These are phyloP conservation scores for Pituophis catenifer DNA, from an alignment of 2,113 vertebrate genomes.

Conservation along the genomic window DNA sequence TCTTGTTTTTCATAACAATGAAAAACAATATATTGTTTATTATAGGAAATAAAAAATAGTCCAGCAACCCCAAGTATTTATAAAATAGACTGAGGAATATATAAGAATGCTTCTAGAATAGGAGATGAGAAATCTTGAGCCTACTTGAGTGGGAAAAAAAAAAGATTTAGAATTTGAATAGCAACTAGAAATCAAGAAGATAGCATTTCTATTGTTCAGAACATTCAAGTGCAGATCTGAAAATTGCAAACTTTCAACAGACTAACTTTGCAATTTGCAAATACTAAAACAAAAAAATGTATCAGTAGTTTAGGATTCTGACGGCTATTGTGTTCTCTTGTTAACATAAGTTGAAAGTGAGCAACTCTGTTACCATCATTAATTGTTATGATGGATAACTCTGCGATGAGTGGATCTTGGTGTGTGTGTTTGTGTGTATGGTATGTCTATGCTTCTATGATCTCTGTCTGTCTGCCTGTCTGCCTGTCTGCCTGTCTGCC, in stretches of 20 bases:
- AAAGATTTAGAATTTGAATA: not conserved
- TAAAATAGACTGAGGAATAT: not conserved
- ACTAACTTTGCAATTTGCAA: not conserved
- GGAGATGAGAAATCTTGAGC: not conserved
- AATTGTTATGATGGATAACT: not conserved
- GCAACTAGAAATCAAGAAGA: not conserved
- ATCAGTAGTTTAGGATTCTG: not conserved
- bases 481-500: not conserved
- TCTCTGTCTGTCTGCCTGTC: not conserved
- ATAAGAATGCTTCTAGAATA: not conserved
- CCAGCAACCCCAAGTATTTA: not conserved
- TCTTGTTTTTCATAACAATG: not conserved
- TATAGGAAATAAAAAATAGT: not conserved
- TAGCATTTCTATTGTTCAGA: not conserved
- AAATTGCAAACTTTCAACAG: not conserved
- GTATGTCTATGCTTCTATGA: not conserved
- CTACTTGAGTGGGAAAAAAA: not conserved
- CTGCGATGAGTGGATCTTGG: not conserved
- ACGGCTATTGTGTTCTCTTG: not conserved
- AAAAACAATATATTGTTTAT: not conserved
- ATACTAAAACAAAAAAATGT: not conserved
- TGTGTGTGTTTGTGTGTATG: too few species aligned
- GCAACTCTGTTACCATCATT: not conserved
- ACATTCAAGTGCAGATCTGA: not conserved
- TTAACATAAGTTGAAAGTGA: not conserved